Evolutionary conservation across 23 tunicate species (phyloP).

Genomic region (Phallusia fumigata): DNA sequence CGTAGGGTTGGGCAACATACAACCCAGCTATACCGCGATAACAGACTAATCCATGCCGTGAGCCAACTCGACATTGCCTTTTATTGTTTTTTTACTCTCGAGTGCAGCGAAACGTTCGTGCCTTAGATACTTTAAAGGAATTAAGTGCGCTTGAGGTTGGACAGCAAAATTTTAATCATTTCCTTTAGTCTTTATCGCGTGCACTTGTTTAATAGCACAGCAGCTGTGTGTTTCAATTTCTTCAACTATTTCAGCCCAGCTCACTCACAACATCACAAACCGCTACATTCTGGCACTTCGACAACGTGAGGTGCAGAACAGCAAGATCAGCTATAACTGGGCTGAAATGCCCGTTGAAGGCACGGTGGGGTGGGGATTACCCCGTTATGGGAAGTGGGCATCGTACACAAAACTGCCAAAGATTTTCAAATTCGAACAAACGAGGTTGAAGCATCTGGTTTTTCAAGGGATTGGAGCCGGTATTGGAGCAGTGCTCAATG

Average conservation of each 20-base stretch:
- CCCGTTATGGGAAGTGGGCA: slow-evolving; percentile 19
- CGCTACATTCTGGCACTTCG: not conserved
- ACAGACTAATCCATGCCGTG: no score
- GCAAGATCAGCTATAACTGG: slow-evolving; percentile 15
- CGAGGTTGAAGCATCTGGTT: not conserved
- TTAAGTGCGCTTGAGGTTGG: no score
- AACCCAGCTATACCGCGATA: no score
- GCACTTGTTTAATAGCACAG: no score
- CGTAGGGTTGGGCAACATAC: no score
- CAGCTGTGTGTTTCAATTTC: no score
- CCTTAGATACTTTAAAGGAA: no score
- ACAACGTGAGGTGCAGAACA: slow-evolving; percentile 7
- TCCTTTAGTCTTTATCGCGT: no score
- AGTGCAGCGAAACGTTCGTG: no score
- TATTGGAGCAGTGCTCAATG: not conserved
- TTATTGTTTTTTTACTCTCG: no score
- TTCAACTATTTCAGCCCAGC: slow-evolving; percentile 28
- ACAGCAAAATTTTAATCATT: no score
- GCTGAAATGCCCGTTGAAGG: slow-evolving; percentile 23
- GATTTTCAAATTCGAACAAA: slow-evolving; percentile 20
- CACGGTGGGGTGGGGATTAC: slow-evolving; percentile 23
- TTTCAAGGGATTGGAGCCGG: not conserved
- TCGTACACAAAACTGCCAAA: slow-evolving; percentile 26
- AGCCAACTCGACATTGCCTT: no score
- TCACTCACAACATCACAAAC: slow-evolving; percentile 21